Percentiles rank a stretch among this genome's conserved stretches.
Evolutionary conservation across 35 echinoderm and acorn worm genomes (phyloP).

Genomic region (Stichopus chloronotus): DNA sequence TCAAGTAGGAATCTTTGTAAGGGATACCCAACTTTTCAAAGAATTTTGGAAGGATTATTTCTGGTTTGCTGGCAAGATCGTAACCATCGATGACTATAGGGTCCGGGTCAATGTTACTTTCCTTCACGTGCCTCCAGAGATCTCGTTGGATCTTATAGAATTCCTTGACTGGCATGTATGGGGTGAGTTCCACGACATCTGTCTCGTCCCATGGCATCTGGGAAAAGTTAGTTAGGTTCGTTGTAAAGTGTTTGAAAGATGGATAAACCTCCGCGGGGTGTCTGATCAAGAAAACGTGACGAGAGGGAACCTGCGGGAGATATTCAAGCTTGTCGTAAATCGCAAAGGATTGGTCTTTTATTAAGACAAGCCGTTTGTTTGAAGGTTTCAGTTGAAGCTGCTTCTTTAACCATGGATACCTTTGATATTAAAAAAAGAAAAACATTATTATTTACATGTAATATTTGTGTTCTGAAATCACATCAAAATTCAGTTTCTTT

Average conservation of each 20-base stretch:
- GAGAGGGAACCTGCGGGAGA: not conserved
- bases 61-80: not conserved
- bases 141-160: conserved; percentile 4
- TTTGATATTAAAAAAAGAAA: not conserved
- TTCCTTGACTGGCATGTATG: not conserved
- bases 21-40: conserved; percentile 14
- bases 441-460: no score
- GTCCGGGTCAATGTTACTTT: not conserved
- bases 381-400: not conserved
- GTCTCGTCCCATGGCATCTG: not conserved
- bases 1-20: conserved; percentile 9
- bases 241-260: not conserved
- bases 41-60: conserved; percentile 18
- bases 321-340: not conserved
- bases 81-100: conserved; percentile 20
- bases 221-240: not conserved
- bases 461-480: no score
- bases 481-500: no score
- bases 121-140: not conserved
- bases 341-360: conserved; percentile 10
- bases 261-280: not conserved
- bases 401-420: conserved; percentile 1
- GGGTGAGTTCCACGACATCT: not conserved
- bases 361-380: not conserved
- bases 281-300: conserved; percentile 24